Conservation (phyloP, 2,888 invertebrate species). For the Neuroscelio doddi region DNA sequence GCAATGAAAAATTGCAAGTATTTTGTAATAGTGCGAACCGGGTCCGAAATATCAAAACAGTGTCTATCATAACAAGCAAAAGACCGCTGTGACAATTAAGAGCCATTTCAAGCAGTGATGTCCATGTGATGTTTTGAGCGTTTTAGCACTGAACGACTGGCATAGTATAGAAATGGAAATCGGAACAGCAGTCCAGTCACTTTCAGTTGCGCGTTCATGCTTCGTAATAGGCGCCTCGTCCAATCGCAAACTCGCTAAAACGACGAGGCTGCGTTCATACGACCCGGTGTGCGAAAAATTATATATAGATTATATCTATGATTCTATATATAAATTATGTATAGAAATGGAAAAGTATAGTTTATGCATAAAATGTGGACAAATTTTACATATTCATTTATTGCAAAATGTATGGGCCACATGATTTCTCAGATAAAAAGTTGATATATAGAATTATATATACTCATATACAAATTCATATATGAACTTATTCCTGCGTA, state of each 20-base stretch:
- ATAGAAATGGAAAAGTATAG: too few relatives aligned
- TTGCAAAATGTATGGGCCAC: too few relatives aligned
- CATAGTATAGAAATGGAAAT: conserved; percentile 47
- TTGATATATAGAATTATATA: too few relatives aligned
- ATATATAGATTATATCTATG: too few relatives aligned
- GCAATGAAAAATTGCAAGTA: background rate
- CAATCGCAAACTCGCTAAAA: background rate
- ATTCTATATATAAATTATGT: too few relatives aligned
- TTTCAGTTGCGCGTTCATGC: conserved; percentile 23
- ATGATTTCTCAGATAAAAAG: too few relatives aligned
- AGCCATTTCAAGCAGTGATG: conserved; percentile 11
- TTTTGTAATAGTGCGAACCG: background rate
- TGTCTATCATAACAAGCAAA: background rate
- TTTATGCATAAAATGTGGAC: too few relatives aligned
- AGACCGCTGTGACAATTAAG: background rate
- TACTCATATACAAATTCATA: too few relatives aligned
- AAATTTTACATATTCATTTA: too few relatives aligned
- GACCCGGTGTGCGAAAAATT: too few relatives aligned
- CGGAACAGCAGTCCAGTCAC: conserved; percentile 43
- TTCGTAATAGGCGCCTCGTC: background rate
- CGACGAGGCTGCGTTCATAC: background rate
- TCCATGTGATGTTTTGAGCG: conserved; percentile 34
- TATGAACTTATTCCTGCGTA: too few relatives aligned
- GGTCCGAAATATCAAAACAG: background rate
- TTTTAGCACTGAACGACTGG: conserved; percentile 41